These are phyloP conservation scores for Neodon shergylaensis DNA, from an alignment of 2,113 vertebrate species.

Conservation along the genomic window DNA sequence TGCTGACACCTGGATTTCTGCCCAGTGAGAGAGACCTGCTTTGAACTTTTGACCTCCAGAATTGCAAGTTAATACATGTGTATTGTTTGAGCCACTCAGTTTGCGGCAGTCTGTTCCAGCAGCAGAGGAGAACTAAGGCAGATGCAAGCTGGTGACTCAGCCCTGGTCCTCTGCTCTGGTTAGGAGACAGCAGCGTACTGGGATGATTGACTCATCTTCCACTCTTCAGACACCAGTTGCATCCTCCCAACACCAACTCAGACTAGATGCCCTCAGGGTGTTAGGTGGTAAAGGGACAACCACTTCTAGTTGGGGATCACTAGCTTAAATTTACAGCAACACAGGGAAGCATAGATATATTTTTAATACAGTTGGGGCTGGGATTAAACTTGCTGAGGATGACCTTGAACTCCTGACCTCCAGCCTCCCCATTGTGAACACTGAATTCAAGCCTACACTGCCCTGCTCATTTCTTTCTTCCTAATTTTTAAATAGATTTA, in stretches of 20 bases:
- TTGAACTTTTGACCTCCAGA: neutral
- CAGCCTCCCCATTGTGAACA: neutral
- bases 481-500: neutral
- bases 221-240: neutral
- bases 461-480: neutral
- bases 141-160: neutral
- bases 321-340: neutral
- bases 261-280: too few species aligned
- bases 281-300: neutral
- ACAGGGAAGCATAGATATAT: neutral
- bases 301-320: neutral
- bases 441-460: neutral
- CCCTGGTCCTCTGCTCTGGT: neutral
- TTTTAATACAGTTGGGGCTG: neutral
- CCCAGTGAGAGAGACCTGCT: neutral
- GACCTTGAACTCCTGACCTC: neutral
- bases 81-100: neutral
- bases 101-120: neutral
- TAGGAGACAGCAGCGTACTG: neutral
- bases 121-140: neutral
- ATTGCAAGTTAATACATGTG: neutral
- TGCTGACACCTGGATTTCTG: neutral
- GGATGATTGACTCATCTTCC: neutral
- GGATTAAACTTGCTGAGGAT: neutral
- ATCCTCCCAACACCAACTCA: neutral